phyloP scores from a whole-genome alignment of 2,888 invertebrate species.

The Chymomyza amoena region DNA sequence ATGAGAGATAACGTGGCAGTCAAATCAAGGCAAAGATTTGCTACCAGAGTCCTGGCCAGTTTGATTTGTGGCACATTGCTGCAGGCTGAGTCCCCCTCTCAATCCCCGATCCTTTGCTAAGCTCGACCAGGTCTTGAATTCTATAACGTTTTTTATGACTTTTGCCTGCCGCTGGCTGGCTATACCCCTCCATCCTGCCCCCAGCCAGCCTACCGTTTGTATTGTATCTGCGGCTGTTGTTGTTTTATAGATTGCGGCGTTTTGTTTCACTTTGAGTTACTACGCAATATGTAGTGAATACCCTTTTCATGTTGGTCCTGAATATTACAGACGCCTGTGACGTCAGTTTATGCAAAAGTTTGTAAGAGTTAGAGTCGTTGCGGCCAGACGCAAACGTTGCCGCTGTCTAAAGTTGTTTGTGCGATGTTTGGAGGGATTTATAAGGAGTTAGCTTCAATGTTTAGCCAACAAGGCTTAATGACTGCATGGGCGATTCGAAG shows the following conservation, averaged over 20 bases:
- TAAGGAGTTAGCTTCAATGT: no score
- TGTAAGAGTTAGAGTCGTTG: no score
- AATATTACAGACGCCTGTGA: no score
- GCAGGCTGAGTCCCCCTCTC: slow-evolving; percentile 30
- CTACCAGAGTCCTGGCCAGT: slow-evolving; percentile 12
- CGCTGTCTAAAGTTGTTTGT: no score
- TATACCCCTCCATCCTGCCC: no score
- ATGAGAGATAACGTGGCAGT: slow-evolving; percentile 38
- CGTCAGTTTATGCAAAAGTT: no score
- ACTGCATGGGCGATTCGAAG: no score
- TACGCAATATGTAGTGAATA: background rate
- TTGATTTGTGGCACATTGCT: slow-evolving; percentile 66
- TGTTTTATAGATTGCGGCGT: background rate
- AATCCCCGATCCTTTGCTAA: background rate
- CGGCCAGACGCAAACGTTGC: no score
- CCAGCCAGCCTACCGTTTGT: background rate
- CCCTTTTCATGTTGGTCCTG: background rate
- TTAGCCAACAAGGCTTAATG: no score
- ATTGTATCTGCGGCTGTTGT: background rate
- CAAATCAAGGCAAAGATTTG: slow-evolving; percentile 42
- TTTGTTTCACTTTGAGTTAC: background rate
- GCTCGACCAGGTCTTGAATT: background rate
- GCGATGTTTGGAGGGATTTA: no score
- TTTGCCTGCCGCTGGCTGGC: slow-evolving; percentile 1
- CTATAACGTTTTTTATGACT: slow-evolving; percentile 5